phyloP scores from a whole-genome alignment of 2,888 invertebrate species.

The Drosophila vallismaia region DNA sequence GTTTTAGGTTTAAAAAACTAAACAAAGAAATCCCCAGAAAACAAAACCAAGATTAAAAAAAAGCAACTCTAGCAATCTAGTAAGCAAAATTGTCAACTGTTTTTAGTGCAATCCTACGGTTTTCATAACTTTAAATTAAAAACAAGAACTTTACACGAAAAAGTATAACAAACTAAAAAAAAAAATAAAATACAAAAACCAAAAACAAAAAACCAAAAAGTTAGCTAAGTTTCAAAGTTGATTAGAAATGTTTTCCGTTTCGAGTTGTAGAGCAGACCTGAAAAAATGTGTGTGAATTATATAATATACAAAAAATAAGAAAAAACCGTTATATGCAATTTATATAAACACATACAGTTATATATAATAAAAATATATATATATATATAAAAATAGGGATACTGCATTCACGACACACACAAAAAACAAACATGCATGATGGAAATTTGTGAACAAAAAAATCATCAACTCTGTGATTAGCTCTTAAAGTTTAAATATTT shows the following conservation, averaged over 20 bases:
- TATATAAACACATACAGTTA: slow-evolving; percentile 56
- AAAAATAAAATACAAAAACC: slow-evolving; percentile 16
- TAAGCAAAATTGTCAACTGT: slow-evolving; percentile 65
- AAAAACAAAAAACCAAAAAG: not conserved
- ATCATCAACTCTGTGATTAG: slow-evolving; percentile 82
- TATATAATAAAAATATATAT: slow-evolving; percentile 18
- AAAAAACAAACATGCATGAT: slow-evolving; percentile 52
- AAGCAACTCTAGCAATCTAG: slow-evolving; percentile 10
- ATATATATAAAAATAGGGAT: slow-evolving; percentile 39
- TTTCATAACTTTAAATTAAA: slow-evolving; percentile 71
- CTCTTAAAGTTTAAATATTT: slow-evolving; percentile 71
- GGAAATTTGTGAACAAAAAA: slow-evolving; percentile 71
- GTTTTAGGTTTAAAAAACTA: no score
- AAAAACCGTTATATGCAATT: slow-evolving; percentile 63
- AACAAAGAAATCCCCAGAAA: slow-evolving; percentile 22
- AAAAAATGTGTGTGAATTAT: slow-evolving; percentile 41
- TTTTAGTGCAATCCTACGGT: slow-evolving; percentile 78
- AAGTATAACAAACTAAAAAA: slow-evolving; percentile 4
- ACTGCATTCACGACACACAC: slow-evolving; percentile 34
- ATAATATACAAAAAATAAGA: not conserved
- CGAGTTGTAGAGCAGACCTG: slow-evolving; percentile 38
- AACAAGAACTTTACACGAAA: slow-evolving; percentile 24
- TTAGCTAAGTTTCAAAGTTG: slow-evolving; percentile 51
- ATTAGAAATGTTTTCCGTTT: slow-evolving; percentile 72
- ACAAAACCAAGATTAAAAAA: slow-evolving; percentile 8